phyloP scores from a whole-genome alignment of 2,797 vertebrate species.

The Poecilia picta region DNA sequence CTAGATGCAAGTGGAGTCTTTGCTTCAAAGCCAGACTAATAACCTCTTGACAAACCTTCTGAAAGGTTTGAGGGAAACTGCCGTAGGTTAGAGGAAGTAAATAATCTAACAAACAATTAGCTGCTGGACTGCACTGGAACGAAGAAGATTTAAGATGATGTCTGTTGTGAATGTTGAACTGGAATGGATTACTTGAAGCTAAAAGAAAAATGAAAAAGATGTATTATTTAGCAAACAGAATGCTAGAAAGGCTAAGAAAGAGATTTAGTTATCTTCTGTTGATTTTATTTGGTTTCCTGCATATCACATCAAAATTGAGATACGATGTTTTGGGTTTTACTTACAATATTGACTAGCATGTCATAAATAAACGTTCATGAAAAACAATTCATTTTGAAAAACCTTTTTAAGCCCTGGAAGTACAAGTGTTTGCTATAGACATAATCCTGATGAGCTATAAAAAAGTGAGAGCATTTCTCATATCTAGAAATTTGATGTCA shows the following conservation, averaged over 20 bases:
- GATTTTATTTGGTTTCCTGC: background rate
- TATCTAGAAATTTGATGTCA: background rate
- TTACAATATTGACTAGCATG: background rate
- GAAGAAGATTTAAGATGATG: background rate
- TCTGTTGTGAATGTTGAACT: background rate
- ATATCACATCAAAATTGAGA: background rate
- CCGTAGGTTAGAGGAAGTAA: background rate
- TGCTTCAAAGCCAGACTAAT: slow-evolving; percentile 32
- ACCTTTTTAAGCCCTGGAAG: background rate
- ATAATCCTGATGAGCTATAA: background rate
- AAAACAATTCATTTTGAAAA: background rate
- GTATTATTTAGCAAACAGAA: background rate
- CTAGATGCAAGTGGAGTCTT: slow-evolving; percentile 3
- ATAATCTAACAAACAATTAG: background rate
- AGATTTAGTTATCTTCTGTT: background rate
- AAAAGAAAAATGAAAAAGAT: background rate
- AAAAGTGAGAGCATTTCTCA: background rate
- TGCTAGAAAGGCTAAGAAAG: background rate
- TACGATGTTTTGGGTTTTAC: background rate
- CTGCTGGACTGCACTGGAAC: background rate
- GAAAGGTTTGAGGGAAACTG: slow-evolving; percentile 4
- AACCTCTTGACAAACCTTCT: slow-evolving; percentile 33
- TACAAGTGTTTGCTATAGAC: background rate
- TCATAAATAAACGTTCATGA: background rate
- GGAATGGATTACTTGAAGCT: background rate